Evolutionary conservation across 1,140 invertebrate species (phyloP).

Genomic region (Manduca sexta): DNA sequence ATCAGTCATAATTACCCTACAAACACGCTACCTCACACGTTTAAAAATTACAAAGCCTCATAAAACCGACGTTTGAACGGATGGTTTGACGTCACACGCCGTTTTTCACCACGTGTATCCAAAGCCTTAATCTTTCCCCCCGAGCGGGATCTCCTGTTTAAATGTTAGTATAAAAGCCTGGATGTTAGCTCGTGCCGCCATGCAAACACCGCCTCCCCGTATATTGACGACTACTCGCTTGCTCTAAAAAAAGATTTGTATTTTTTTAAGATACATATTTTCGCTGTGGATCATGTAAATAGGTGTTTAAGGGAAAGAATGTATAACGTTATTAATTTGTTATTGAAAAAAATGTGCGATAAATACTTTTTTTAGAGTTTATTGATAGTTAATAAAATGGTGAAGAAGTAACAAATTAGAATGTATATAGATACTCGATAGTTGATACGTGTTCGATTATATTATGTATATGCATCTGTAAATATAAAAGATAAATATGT

Average conservation of each 20-base stretch:
- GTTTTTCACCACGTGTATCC: slow-evolving; percentile 10
- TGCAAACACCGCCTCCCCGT: slow-evolving; percentile 10
- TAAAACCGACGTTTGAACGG: too few species aligned
- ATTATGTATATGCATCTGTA: too few species aligned
- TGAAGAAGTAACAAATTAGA: too few species aligned
- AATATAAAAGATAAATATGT: too few species aligned
- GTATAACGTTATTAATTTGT: neutral
- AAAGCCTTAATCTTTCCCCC: slow-evolving; percentile 18
- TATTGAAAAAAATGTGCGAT: too few species aligned
- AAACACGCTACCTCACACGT: too few species aligned
- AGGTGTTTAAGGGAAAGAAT: neutral
- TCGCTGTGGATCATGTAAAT: neutral
- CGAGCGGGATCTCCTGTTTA: slow-evolving; percentile 18
- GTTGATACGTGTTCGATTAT: too few species aligned
- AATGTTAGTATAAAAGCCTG: slow-evolving; percentile 21
- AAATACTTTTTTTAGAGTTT: too few species aligned
- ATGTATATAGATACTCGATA: too few species aligned
- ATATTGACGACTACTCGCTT: slow-evolving; percentile 15
- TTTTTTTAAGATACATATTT: slow-evolving; percentile 1
- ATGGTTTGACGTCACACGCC: neutral
- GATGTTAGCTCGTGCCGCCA: slow-evolving; percentile 10
- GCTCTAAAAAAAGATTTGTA: slow-evolving; percentile 15
- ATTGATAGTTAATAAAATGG: too few species aligned
- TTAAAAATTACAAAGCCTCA: too few species aligned
- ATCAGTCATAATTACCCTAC: too few species aligned